Conservation (phyloP, 2,113 vertebrate genomes). For the Asarcornis scutulata region DNA sequence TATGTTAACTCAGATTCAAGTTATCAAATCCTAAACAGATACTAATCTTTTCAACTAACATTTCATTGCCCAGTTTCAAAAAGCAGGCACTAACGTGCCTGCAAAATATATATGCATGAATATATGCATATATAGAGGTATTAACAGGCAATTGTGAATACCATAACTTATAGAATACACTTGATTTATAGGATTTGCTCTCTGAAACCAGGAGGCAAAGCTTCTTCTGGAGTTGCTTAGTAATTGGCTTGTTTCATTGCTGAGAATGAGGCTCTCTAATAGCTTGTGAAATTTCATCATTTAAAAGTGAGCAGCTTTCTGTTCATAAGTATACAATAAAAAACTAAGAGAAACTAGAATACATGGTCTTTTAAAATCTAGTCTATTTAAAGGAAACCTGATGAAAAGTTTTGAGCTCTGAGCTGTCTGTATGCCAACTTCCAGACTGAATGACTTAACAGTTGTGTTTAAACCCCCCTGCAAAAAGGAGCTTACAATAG, state of each 20-base stretch:
- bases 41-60: not conserved
- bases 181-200: not conserved
- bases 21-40: not conserved
- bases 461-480: conserved; percentile 11
- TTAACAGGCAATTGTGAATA: not conserved
- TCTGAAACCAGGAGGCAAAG: conserved; percentile 7
- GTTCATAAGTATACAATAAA: not conserved
- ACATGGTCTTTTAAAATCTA: conserved; percentile 1
- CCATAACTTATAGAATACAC: not conserved
- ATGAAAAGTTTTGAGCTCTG: conserved; percentile 44
- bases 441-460: conserved; percentile 45
- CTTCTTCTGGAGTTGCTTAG: not conserved
- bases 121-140: not conserved
- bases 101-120: not conserved
- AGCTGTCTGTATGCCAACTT: conserved; percentile 36
- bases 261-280: conserved; percentile 11
- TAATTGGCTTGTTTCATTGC: not conserved
- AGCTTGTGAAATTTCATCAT: conserved; percentile 34
- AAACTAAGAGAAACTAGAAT: not conserved
- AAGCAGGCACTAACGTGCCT: not conserved
- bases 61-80: conserved; percentile 4
- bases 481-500: conserved; percentile 36
- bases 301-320: conserved; percentile 16
- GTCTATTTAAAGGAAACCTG: conserved; percentile 23
- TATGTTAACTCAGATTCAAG: conserved; percentile 8